Conservation (phyloP, 2,113 vertebrate genomes). For the Hippocampus comes region DNA sequence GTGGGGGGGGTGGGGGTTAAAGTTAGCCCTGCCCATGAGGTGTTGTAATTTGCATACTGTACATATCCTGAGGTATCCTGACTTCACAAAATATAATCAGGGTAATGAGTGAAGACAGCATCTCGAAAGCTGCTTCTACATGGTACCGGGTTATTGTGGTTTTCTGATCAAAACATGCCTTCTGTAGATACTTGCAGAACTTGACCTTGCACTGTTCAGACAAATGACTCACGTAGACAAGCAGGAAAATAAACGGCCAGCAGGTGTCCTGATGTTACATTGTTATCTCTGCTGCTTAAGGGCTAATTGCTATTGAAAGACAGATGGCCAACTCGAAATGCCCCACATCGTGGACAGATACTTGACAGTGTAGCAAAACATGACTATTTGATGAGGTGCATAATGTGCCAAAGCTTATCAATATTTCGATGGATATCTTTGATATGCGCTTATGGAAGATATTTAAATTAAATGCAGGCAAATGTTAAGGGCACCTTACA, state of each 20-base stretch:
- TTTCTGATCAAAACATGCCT: constrained; percentile 31
- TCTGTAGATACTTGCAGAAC: constrained; percentile 9
- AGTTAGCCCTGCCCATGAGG: too few relatives aligned
- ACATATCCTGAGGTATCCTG: neutral
- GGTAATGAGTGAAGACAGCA: neutral
- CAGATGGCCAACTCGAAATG: constrained; percentile 24
- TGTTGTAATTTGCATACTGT: neutral
- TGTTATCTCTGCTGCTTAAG: constrained; percentile 24
- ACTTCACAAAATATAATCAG: neutral
- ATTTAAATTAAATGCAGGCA: too few relatives aligned
- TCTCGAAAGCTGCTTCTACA: constrained; percentile 18
- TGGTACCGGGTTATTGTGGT: constrained; percentile 16
- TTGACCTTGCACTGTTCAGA: constrained; percentile 35
- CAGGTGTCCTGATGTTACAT: constrained; percentile 46
- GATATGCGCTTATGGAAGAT: too few relatives aligned
- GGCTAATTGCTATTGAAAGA: constrained; percentile 28
- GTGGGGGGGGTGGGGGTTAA: too few relatives aligned
- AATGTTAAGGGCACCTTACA: too few relatives aligned
- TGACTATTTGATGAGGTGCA: neutral
- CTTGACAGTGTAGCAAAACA: neutral
- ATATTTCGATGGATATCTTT: neutral
- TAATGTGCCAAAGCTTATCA: neutral
- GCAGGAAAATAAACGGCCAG: constrained; percentile 18
- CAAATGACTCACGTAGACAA: constrained; percentile 19
- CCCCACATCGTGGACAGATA: constrained; percentile 5